Base-by-base conservation (phyloP, 2,113 vertebrate genomes). In the Heterocephalus glaber region DNA sequence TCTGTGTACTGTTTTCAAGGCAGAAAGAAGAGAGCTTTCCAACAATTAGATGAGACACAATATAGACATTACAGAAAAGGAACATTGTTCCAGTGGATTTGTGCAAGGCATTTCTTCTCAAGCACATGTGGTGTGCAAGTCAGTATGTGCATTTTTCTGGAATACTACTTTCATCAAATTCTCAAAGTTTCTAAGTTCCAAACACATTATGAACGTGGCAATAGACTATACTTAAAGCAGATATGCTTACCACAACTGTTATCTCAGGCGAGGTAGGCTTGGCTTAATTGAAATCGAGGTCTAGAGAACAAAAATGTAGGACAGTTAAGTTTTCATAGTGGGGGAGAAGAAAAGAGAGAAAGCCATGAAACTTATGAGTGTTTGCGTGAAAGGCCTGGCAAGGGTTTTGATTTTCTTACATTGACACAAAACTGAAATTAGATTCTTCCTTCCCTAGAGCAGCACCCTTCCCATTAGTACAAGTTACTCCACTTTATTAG, bases 381-480 rank as follows among this genome's bases (percentile, higher is more conserved):
- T 58, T 28, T 22, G n/a, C 8, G 26, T 6, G 4, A 11, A 52
- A 83, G 41, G 26, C 28, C 35, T 66, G 20, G 13, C 17, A 38
- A 24, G 60, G 35, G 44, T 35, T 65, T 54, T 26, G n/a, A 38
- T 56, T 82, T 68, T 77, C 52, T 92, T 60, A 19, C 58, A 60
- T 79, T 89, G 83, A 6, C 35, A 95, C 54, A 74, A 82, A 58
- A 93, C 30, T 85, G 13, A 85, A 91, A 86, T 76, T 22, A 56
- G 33, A 56, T 56, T 74, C 56, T 94, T 68, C 41, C 24, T 89
- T 92, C 54, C 22, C 63, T 33, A 58, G 61, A 86, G 35, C 13
- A 81, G 14, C 19, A 89, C 16, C 12, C 35, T 80, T 56, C 20
- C 35, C n/a, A 38, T 85, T 74, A 76, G 49, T 44, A 65, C 33